Percentiles rank a stretch among this genome's conserved stretches.
These are phyloP conservation scores for Turritopsis rubra DNA, from an alignment of 30 jellyfish, hydroid and myxozoan genomes.

Conservation along the genomic window DNA sequence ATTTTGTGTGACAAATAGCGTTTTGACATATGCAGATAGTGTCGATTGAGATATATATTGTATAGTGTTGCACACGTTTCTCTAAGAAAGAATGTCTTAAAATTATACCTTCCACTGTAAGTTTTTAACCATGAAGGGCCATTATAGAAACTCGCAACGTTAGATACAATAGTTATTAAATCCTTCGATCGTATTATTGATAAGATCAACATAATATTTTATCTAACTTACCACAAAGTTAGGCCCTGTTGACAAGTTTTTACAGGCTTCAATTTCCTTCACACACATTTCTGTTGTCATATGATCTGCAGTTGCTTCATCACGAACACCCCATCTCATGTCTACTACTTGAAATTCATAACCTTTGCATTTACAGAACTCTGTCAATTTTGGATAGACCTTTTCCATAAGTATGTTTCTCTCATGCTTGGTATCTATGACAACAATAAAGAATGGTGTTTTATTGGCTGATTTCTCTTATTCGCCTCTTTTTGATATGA, in stretches of 20 bases:
- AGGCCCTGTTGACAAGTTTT: constrained; percentile 74
- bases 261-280: constrained; percentile 65
- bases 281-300: constrained; percentile 78
- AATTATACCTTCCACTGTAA: too few species aligned
- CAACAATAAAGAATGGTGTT: background rate
- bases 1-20: too few species aligned
- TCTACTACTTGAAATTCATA: constrained; percentile 87
- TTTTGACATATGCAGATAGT: too few species aligned
- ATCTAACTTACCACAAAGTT: constrained; percentile 60
- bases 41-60: too few species aligned
- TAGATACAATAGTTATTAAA: too few species aligned
- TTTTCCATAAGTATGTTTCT: constrained; percentile 54
- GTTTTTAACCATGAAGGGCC: too few species aligned
- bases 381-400: constrained; percentile 61
- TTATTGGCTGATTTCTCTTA: too few species aligned
- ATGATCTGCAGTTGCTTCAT: constrained; percentile 92
- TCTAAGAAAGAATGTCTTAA: too few species aligned
- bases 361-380: constrained; percentile 72
- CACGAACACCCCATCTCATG: constrained; percentile 96
- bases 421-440: constrained; percentile 58
- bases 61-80: too few species aligned
- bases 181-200: background rate
- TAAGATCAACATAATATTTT: too few species aligned
- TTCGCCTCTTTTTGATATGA: too few species aligned
- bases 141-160: too few species aligned